A percentile compares a stretch with the other conserved stretches of the same genome.
Conservation (phyloP, 2,888 invertebrate genomes). For the Prosapia bicincta region DNA sequence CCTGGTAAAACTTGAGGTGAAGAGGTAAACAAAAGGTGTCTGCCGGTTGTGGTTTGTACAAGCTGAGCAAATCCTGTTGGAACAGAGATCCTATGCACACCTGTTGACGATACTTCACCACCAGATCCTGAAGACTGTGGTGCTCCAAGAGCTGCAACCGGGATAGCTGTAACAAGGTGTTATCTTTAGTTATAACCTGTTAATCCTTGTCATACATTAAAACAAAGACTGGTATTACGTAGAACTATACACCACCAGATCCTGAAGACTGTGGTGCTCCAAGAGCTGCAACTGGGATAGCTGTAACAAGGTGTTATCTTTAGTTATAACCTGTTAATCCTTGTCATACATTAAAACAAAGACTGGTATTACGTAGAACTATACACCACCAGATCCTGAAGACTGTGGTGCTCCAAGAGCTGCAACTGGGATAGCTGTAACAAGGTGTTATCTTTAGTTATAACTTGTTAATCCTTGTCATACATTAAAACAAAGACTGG, state of each 20-base stretch:
- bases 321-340: too few species aligned
- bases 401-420: conserved; percentile 43
- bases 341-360: too few species aligned
- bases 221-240: too few species aligned
- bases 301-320: too few species aligned
- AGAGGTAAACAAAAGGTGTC: conserved; percentile 51
- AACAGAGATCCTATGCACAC: conserved; percentile 16
- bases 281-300: conserved; percentile 35
- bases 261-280: conserved; percentile 44
- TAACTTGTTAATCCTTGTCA: too few species aligned
- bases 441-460: conserved; percentile 39
- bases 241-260: conserved; percentile 17
- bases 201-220: too few species aligned
- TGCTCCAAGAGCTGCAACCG: conserved; percentile 40
- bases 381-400: conserved; percentile 39
- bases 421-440: conserved; percentile 38
- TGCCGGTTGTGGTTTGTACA: conserved; percentile 67
- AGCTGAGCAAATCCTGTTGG: conserved; percentile 55
- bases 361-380: too few species aligned
- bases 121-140: conserved; percentile 42
- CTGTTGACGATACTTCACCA: not conserved
- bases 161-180: conserved; percentile 43
- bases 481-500: too few species aligned
- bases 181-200: too few species aligned
- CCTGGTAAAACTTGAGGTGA: conserved; percentile 23